Evolutionary conservation across 1,140 invertebrate species (phyloP).

Genomic region (Cydia strobilella): DNA sequence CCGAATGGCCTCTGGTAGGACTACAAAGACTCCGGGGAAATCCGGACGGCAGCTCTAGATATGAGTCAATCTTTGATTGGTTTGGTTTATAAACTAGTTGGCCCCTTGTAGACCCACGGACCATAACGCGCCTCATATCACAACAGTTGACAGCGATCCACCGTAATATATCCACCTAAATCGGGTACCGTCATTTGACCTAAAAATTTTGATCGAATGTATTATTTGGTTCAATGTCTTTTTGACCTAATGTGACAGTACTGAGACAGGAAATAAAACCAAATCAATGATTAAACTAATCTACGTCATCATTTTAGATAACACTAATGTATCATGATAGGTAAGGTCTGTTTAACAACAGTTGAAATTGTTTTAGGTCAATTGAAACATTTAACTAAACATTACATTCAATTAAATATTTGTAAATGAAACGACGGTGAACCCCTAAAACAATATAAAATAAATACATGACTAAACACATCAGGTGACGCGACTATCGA

Average conservation of each 20-base stretch:
- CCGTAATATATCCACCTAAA: constrained; percentile 31
- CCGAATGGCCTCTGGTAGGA: no score
- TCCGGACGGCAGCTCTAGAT: neutral
- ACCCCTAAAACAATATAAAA: constrained; percentile 48
- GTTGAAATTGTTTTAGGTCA: no score
- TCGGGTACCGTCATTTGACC: neutral
- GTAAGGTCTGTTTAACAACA: no score
- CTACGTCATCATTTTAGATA: no score
- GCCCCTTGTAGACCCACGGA: constrained; percentile 16
- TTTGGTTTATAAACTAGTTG: neutral
- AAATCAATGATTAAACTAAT: no score
- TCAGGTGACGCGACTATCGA: constrained; percentile 35
- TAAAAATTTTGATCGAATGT: neutral
- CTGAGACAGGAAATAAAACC: no score
- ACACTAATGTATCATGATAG: no score
- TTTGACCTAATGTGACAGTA: neutral
- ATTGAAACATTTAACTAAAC: no score
- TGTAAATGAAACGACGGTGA: neutral
- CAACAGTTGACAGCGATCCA: constrained; percentile 15
- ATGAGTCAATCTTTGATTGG: neutral
- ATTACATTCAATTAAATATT: neutral
- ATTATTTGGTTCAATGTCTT: neutral
- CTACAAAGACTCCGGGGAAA: neutral
- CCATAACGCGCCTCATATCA: constrained; percentile 5
- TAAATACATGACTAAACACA: constrained; percentile 55